phyloP scores from a whole-genome alignment of 2,113 vertebrate species.

The Piliocolobus tephrosceles region DNA sequence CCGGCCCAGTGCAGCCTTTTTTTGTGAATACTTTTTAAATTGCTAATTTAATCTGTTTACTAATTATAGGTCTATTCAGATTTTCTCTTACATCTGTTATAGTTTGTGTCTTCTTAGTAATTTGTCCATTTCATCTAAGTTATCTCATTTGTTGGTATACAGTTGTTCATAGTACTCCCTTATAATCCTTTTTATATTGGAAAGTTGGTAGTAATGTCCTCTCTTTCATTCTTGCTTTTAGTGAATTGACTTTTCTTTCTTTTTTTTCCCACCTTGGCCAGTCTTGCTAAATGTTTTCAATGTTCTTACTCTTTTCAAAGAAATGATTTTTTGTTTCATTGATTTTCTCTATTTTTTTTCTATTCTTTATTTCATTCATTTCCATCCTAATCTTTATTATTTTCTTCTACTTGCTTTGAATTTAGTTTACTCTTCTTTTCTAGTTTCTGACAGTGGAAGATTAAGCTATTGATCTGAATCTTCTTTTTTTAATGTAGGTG shows the following conservation, averaged over 20 bases:
- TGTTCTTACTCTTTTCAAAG: slow-evolving; percentile 1
- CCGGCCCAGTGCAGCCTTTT: too few relatives aligned
- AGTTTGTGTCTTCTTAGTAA: slow-evolving; percentile 4
- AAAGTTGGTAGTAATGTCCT: not conserved
- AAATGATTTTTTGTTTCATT: not conserved
- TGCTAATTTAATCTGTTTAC: not conserved
- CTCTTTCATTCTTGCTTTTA: not conserved
- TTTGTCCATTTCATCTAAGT: slow-evolving; percentile 21
- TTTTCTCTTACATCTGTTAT: not conserved
- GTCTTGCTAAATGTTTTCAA: not conserved
- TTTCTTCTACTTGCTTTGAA: not conserved
- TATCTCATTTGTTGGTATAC: not conserved
- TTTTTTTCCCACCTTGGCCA: not conserved
- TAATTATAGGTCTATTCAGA: not conserved
- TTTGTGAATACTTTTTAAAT: not conserved
- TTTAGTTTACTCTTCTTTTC: not conserved
- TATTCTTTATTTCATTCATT: not conserved
- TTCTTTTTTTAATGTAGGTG: not conserved
- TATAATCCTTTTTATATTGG: not conserved
- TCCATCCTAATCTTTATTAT: not conserved
- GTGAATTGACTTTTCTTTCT: not conserved
- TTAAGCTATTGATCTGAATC: not conserved
- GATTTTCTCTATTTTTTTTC: not conserved
- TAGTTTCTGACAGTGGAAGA: not conserved
- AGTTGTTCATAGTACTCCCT: not conserved